Evolutionary conservation across 1,140 invertebrate genomes (phyloP).

Genomic region (Antheraea pernyi): DNA sequence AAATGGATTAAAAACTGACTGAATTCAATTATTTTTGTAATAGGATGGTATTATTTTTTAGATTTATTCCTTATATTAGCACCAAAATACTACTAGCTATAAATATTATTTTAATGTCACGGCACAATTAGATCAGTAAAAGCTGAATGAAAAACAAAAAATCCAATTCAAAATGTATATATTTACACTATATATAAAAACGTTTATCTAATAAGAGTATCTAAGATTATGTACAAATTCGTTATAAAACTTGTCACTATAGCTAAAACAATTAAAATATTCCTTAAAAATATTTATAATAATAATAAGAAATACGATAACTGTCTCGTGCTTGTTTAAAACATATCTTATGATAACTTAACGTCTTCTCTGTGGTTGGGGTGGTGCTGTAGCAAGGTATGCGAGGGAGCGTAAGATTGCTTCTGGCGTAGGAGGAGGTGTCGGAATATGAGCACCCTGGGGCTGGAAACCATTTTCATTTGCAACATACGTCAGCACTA

Average conservation of each 20-base stretch:
- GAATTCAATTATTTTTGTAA: no score
- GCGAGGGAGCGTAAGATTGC: constrained; percentile 82
- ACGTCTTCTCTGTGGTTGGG: constrained; percentile 43
- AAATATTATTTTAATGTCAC: no score
- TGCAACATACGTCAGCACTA: constrained; percentile 84
- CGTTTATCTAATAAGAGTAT: not conserved
- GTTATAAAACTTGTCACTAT: not conserved
- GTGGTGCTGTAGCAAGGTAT: constrained; percentile 62
- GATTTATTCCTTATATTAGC: no score
- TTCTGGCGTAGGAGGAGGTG: constrained; percentile 83
- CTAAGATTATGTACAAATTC: not conserved
- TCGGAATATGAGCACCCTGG: constrained; percentile 81
- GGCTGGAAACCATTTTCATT: constrained; percentile 80
- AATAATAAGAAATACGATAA: not conserved
- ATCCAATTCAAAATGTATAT: not conserved
- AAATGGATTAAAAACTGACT: no score
- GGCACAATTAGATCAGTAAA: no score
- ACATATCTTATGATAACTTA: constrained; percentile 16
- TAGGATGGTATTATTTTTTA: no score
- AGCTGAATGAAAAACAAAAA: not conserved
- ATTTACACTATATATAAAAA: constrained; percentile 1
- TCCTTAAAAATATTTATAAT: not conserved
- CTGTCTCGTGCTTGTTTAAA: not conserved
- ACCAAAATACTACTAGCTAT: no score
- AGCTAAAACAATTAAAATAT: not conserved